Conservation (phyloP, 92 coral and sea anemone species). For the Montipora capitata region DNA sequence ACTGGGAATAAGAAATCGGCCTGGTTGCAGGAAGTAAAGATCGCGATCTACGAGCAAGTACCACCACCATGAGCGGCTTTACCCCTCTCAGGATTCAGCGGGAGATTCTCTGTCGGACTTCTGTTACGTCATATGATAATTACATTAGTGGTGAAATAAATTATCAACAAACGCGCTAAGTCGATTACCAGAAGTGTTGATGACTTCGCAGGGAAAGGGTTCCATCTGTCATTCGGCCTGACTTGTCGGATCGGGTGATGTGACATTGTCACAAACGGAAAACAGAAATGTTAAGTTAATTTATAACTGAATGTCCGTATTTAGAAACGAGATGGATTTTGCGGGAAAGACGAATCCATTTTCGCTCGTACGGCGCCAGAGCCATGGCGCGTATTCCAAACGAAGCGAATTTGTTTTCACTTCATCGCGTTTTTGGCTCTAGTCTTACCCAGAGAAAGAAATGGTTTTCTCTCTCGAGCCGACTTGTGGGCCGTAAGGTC, state of each 20-base stretch:
- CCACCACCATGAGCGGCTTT: slow-evolving; percentile 19
- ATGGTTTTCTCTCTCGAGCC: slow-evolving; percentile 26
- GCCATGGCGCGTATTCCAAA: slow-evolving; percentile 17
- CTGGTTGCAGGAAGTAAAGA: too few species aligned
- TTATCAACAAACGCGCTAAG: slow-evolving; percentile 16
- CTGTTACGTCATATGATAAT: not conserved
- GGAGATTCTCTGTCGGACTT: not conserved
- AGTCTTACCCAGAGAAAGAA: slow-evolving; percentile 35
- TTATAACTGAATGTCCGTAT: slow-evolving; percentile 4
- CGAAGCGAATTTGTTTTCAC: slow-evolving; percentile 8
- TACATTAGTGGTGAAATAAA: not conserved
- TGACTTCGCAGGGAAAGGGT: not conserved
- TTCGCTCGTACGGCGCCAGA: slow-evolving; percentile 10
- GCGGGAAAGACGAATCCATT: slow-evolving; percentile 17
- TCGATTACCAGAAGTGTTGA: not conserved
- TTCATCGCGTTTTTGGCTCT: slow-evolving; percentile 36
- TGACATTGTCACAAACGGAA: not conserved
- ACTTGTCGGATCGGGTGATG: slow-evolving; percentile 1
- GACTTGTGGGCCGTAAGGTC: slow-evolving; percentile 19
- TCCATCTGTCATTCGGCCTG: not conserved
- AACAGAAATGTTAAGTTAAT: slow-evolving; percentile 4
- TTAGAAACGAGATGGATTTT: slow-evolving; percentile 21
- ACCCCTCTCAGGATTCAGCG: slow-evolving; percentile 27
- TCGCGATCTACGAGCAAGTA: too few species aligned
- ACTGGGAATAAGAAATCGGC: too few species aligned